Base-by-base conservation (phyloP, 2,113 vertebrate genomes). In the Lipotes vexillifer region DNA sequence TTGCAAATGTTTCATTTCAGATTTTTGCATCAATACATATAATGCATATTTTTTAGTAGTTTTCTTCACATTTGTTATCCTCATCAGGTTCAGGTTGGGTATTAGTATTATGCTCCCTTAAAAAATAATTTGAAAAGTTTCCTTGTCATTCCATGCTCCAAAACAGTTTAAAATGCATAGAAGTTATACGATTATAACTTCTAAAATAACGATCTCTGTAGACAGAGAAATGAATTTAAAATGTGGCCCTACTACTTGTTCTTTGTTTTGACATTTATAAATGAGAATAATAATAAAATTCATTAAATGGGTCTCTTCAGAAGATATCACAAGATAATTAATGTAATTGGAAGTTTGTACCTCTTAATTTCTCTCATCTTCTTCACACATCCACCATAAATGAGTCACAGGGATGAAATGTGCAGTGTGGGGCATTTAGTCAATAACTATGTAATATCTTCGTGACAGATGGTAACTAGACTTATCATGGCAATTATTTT, bases 211-310 rank as follows among this genome's bases (percentile, higher is more conserved):
- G 11, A 63, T 71, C 75, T 91, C 49, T 83, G 15, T 71, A 46
- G 3, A n/a, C 12, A 41, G 61, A 41, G 10, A 94, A 44, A 91
- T 44, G 41, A 46, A 49, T 84, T 86, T 44, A 38, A 75, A 68
- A 86, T 84, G 12, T 57, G 71, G 12, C 18, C 69, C 13, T 69
- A 31, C n/a, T 44, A 90, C n/a, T 38, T 93, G 82, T 52, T 65
- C 14, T 92, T 77, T 82, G 31, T 90, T 93, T 93, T 36, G 65
- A 83, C 36, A 71, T 95, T 90, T 93, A 81, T 69, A 93, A 87
- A 82, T 77, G 21, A 36, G 6, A 49, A 77, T 83, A 23, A 85
- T 82, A 88, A 72, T 89, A 88, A 71, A 69, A 68, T 41, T 31
- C 7, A 89, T 80, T 15, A 13, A 46, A 33, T 38, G 74, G 31